Evolutionary conservation across 2,113 vertebrate genomes (phyloP).

Genomic region (Ia io): DNA sequence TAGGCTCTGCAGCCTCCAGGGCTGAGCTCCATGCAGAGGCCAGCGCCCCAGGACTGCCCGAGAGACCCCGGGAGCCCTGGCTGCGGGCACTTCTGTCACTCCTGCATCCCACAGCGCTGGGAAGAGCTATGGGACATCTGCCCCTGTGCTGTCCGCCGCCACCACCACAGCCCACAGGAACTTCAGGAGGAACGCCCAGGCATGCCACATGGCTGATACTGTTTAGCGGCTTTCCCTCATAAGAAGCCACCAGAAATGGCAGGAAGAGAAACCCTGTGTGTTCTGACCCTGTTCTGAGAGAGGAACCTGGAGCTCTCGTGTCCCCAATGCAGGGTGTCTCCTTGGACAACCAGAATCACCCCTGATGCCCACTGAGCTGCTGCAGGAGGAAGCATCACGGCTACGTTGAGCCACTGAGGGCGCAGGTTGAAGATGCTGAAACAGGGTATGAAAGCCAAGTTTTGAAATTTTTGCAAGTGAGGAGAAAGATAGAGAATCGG

Average conservation of each 20-base stretch:
- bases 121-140: neutral
- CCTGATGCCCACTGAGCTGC: neutral
- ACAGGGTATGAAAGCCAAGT: neutral
- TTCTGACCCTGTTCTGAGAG: constrained; percentile 57
- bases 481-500: neutral
- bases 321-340: neutral
- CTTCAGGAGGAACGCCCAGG: neutral
- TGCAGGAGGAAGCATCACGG: neutral
- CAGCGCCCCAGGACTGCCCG: neutral
- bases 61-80: neutral
- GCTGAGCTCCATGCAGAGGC: neutral
- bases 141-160: neutral
- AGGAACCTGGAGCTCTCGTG: constrained; percentile 49
- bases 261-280: neutral
- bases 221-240: too few species aligned
- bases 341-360: neutral
- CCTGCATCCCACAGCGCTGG: neutral
- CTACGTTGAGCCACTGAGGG: neutral
- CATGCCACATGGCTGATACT: neutral
- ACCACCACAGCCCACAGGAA: neutral
- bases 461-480: neutral
- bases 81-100: neutral
- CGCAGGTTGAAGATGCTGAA: neutral
- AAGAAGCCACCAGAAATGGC: neutral
- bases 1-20: neutral